phyloP scores from a whole-genome alignment of 2,113 vertebrate genomes.

The Elachura formosa region DNA sequence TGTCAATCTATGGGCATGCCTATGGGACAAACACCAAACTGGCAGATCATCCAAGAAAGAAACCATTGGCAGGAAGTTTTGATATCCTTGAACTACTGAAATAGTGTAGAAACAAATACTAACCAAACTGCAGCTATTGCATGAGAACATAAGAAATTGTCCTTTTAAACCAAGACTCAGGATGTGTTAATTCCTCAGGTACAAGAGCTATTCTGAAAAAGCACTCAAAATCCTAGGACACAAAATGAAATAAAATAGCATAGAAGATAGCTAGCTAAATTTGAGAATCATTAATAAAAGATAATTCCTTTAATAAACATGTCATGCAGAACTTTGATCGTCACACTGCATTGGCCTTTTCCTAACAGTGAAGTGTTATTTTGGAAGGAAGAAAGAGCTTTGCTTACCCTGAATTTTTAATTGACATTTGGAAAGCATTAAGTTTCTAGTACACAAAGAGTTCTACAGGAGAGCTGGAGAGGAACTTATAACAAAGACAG shows the following conservation, averaged over 20 bases:
- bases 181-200: background rate
- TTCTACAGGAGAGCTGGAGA: background rate
- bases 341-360: background rate
- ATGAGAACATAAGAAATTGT: background rate
- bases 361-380: background rate
- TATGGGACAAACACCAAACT: background rate
- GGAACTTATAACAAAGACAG: background rate
- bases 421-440: background rate
- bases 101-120: background rate
- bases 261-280: background rate
- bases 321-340: background rate
- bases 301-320: background rate
- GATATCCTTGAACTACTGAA: background rate
- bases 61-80: background rate
- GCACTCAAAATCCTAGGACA: background rate
- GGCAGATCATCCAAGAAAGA: background rate
- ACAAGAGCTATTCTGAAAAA: background rate
- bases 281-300: background rate
- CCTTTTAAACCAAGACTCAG: background rate
- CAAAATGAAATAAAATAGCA: background rate
- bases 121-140: background rate
- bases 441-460: background rate
- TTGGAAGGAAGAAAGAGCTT: background rate
- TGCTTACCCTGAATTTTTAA: background rate
- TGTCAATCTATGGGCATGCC: background rate